A percentile compares a stretch with the other conserved stretches of the same genome.
These are phyloP conservation scores for Ceyx margarethae DNA, from an alignment of 2,113 vertebrate genomes.

Conservation along the genomic window DNA sequence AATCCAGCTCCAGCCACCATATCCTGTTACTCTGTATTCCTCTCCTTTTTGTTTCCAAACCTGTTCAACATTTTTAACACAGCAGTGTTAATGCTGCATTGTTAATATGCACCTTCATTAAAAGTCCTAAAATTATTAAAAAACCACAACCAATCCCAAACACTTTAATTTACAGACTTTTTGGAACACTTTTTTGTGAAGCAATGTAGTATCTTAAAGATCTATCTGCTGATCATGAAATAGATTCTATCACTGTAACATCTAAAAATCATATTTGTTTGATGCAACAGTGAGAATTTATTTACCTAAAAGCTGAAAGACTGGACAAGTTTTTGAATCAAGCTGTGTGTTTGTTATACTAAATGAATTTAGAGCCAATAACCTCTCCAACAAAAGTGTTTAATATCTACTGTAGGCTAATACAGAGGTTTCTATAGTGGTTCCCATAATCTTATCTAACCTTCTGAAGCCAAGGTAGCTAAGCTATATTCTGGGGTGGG, in stretches of 20 bases:
- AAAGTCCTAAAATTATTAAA: not conserved
- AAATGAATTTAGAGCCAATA: not conserved
- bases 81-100: not conserved
- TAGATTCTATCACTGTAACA: not conserved
- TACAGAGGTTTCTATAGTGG: not conserved
- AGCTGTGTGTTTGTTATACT: not conserved
- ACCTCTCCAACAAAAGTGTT: not conserved
- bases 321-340: not conserved
- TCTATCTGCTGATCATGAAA: not conserved
- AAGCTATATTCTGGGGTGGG: not conserved
- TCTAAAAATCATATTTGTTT: not conserved
- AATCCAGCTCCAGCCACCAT: conserved; percentile 98
- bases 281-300: not conserved
- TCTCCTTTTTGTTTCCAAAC: conserved; percentile 99
- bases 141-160: not conserved
- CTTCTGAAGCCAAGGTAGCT: not conserved
- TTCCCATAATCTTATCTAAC: not conserved
- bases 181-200: not conserved
- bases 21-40: conserved; percentile 96
- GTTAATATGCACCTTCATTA: not conserved
- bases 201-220: not conserved
- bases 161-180: not conserved
- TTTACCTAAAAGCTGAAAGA: not conserved
- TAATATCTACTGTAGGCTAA: not conserved
- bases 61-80: conserved; percentile 62